Conservation (phyloP, 2,888 invertebrate genomes). For the Panzeria rudis region DNA sequence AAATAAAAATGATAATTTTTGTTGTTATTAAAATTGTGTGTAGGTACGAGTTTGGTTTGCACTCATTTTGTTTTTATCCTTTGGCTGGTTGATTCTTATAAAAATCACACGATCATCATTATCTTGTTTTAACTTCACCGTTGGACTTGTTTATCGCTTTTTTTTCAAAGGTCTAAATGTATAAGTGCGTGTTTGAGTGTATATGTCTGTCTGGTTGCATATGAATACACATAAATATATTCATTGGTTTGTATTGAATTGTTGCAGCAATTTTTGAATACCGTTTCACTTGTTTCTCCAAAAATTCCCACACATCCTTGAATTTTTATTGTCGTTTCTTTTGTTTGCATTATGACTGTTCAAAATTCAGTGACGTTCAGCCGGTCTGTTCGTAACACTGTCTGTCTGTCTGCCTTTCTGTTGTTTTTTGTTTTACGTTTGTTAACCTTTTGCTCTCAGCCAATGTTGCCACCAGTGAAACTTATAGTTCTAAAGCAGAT, state of each 20-base stretch:
- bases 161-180: slow-evolving; percentile 10
- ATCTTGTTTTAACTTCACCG: slow-evolving; percentile 40
- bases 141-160: slow-evolving; percentile 21
- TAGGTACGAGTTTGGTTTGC: slow-evolving; percentile 3
- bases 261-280: slow-evolving; percentile 57
- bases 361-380: slow-evolving; percentile 31
- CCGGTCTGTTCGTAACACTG: neutral
- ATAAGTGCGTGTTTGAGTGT: neutral
- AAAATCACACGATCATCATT: slow-evolving; percentile 70
- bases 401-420: slow-evolving; percentile 13
- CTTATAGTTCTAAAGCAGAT: neutral
- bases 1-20: slow-evolving; percentile 56
- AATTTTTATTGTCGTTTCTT: slow-evolving; percentile 39
- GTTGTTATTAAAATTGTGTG: slow-evolving; percentile 43
- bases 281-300: slow-evolving; percentile 69
- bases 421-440: slow-evolving; percentile 44
- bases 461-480: neutral
- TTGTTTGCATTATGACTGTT: slow-evolving; percentile 45
- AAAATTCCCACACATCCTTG: slow-evolving; percentile 73
- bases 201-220: slow-evolving; percentile 10
- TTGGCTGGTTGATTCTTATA: slow-evolving; percentile 54
- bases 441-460: slow-evolving; percentile 57
- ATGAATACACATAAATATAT: slow-evolving; percentile 8
- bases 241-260: slow-evolving; percentile 30
- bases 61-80: slow-evolving; percentile 53